Evolutionary conservation across 2,888 invertebrate species (phyloP), one percentile per base, ranked within the genome.

Genomic region (Drosophila ezoana): DNA sequence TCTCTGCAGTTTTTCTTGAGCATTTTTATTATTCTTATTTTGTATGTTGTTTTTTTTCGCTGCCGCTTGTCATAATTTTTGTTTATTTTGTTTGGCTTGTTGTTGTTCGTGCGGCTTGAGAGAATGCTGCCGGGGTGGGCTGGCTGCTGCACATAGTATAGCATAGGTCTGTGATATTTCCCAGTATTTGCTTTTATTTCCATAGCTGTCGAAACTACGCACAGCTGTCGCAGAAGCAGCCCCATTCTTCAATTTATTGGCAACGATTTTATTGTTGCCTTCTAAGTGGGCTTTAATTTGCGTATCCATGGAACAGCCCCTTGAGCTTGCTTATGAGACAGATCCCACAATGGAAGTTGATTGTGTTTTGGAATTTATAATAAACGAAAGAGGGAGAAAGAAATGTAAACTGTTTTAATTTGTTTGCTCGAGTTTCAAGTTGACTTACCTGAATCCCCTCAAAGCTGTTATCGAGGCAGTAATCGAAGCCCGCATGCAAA

Each of bases 61-160:
- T 68, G 76, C 76, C 49, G 79, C 66, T 81, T 81, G 85, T 87
- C 86, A 81, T 87, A 85, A 76, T 87, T 83, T 85, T 87, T 87
- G 79, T 79, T 74, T 85, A 87, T 81, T 87, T 87, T 81, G 63
- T 54, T 57, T 75, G 84, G 61, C 51, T 60, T 58, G 40, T 67
- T 56, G 64, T 59, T 70, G 71, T 59, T 74, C 78, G 68, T 78
- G 76, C 58, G 76, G 79, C 86, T 63, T 59, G 59, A 71, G 66
- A 80, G 70, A 87, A 82, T 62, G 67, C 68, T 49, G 64, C 64
- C 44, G 62, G 65, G 63, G 75, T 67, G 56, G 57, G 20, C 57
- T 35, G 37, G 28, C 3, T 35, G 14, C 49, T 14, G 18, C 4
- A 11, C 41, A 49, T 37, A 23, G 23, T 23, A 49, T 28, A 8